Evolutionary conservation across 2,888 invertebrate genomes (phyloP).

Genomic region (Nephrotoma appendiculata): DNA sequence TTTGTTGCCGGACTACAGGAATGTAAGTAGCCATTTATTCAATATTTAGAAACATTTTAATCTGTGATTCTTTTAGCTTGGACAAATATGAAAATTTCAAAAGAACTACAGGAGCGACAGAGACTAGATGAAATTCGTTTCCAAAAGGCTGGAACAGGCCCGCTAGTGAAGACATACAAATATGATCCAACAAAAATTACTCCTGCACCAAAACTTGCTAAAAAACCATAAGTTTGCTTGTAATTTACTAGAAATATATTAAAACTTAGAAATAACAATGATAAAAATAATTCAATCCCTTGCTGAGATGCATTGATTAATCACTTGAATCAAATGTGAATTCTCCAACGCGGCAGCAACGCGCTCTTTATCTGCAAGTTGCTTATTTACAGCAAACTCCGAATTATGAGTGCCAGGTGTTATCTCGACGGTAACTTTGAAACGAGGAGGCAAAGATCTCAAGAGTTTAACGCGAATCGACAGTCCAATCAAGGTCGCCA

Average conservation of each 20-base stretch:
- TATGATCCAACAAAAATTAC: conserved; percentile 59
- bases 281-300: conserved; percentile 14
- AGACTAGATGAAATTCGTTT: conserved; percentile 65
- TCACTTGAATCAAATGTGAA: conserved; percentile 74
- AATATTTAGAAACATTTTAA: neutral
- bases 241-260: neutral
- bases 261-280: neutral
- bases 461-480: conserved; percentile 86
- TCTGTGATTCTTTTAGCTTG: conserved; percentile 42
- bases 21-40: conserved; percentile 37
- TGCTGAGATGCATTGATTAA: conserved; percentile 72
- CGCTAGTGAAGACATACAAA: conserved; percentile 75
- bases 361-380: conserved; percentile 93
- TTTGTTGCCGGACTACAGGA: conserved; percentile 68
- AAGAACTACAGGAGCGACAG: conserved; percentile 61
- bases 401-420: conserved; percentile 87
- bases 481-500: conserved; percentile 86
- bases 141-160: conserved; percentile 70
- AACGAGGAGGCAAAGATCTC: conserved; percentile 65
- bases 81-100: conserved; percentile 66
- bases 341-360: conserved; percentile 97
- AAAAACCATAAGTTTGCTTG: conserved; percentile 32
- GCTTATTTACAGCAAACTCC: conserved; percentile 90
- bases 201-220: conserved; percentile 35
- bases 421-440: conserved; percentile 77